These are phyloP conservation scores for Anarrhichthys ocellatus DNA, from an alignment of 2,113 vertebrate species.

Conservation along the genomic window DNA sequence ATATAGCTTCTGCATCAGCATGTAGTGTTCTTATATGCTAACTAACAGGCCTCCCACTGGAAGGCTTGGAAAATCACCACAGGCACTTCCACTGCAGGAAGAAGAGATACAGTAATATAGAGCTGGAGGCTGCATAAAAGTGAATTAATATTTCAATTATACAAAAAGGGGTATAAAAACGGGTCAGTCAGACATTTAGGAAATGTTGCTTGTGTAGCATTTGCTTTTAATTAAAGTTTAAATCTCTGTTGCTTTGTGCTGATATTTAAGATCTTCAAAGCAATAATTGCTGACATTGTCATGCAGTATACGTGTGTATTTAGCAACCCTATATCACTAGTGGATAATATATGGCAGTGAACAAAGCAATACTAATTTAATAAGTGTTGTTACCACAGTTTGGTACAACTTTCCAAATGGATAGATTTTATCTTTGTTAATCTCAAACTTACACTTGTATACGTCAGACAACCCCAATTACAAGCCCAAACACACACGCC, in stretches of 20 bases:
- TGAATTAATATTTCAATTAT: slow-evolving; percentile 36
- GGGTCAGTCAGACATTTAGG: slow-evolving; percentile 13
- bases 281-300: background rate
- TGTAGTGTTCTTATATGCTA: slow-evolving; percentile 81
- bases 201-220: slow-evolving; percentile 52
- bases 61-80: slow-evolving; percentile 71
- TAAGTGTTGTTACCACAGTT: background rate
- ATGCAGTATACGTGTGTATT: background rate
- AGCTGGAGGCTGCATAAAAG: slow-evolving; percentile 22
- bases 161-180: slow-evolving; percentile 7
- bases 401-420: background rate
- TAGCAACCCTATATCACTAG: background rate
- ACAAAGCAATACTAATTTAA: background rate
- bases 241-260: slow-evolving; percentile 3
- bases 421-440: background rate
- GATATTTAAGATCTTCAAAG: slow-evolving; percentile 23
- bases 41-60: slow-evolving; percentile 80
- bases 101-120: slow-evolving; percentile 29
- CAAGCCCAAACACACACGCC: background rate
- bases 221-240: slow-evolving; percentile 37
- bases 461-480: background rate
- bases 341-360: background rate
- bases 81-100: slow-evolving; percentile 81
- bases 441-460: slow-evolving; percentile 9
- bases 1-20: slow-evolving; percentile 79